Base-by-base conservation (phyloP, 2,888 invertebrate species). In the Zhuqinia jingwanae region DNA sequence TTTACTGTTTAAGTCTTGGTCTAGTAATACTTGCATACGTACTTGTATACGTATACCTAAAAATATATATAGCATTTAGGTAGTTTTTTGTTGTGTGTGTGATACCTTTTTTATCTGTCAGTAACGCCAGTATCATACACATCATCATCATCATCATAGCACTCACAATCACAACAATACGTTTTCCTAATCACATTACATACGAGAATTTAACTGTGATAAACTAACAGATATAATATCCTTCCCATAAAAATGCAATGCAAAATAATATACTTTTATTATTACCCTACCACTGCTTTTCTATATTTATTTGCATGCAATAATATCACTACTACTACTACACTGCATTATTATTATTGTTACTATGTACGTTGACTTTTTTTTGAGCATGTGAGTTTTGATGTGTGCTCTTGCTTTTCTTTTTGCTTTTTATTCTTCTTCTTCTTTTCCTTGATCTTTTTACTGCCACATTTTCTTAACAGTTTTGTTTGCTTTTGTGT, bases 401-500 rank as follows among this genome's bases (percentile, higher is more conserved):
- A 68, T 68, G 47, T 68, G 68, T 47, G 36, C 42, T 20, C 20
- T 45, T 68, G 22, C 20, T 68, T 42, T 68, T 68, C 42, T 42
- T 25, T 45, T 65, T 65, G 10, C 36, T 17, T 65, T 42, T 42
- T 20, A 30, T n/a, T 65, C 42, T 65, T 65, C 17, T 65, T 65
- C 36, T 45, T 47, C 36, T 36, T 47, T 47, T 42, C 22, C 68
- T 68, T 68, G 68, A 68, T 68, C 68, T 45, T 68, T 68, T 68
- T 68, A 70, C 68, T 68, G 45, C 15, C 58, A 22, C 22, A 13
- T 60, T 65, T 17, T 65, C 17, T 15, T 22, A 45, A 15, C 68
- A 45, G 47, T 47, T 70, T 27, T 70, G 70, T 70, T 70, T 70
- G 47, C 70, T 70, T 36, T 70, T 70, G 70, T 68, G 45, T 42